Percentiles rank a stretch among this genome's conserved stretches.
phyloP scores from a whole-genome alignment of 2,797 vertebrate species.

The Sebastes jordani region DNA sequence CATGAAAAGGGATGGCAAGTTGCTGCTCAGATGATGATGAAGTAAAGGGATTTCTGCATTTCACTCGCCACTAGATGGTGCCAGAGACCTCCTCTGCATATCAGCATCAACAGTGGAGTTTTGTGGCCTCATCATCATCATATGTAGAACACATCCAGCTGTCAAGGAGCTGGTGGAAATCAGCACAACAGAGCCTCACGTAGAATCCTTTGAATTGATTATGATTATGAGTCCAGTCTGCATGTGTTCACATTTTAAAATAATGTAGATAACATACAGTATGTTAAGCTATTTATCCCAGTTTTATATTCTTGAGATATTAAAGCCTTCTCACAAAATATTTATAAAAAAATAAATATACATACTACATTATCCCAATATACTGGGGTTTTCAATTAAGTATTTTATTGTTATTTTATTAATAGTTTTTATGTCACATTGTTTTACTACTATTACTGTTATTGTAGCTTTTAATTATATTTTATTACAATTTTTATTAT shows the following conservation, averaged over 20 bases:
- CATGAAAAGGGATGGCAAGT: background rate
- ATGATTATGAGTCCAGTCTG: background rate
- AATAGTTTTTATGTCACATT: no score
- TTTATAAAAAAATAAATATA: background rate
- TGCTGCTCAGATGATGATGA: background rate
- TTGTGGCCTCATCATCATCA: background rate
- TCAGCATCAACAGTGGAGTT: background rate
- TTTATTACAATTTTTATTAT: no score
- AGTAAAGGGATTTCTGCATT: background rate
- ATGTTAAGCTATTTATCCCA: background rate
- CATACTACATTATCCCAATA: no score
- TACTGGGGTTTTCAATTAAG: no score
- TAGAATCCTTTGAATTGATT: background rate
- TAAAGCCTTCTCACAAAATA: background rate
- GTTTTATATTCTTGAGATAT: background rate
- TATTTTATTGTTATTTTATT: no score
- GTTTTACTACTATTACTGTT: no score
- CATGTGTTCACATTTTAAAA: background rate
- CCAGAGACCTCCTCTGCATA: constrained; percentile 60
- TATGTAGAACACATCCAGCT: background rate
- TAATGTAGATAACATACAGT: background rate
- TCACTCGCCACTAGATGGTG: constrained; percentile 73
- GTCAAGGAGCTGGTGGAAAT: background rate
- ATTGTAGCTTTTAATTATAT: no score
- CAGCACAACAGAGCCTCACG: background rate